Conservation (phyloP, 2,888 invertebrate genomes). For the Hydriomena furcata region DNA sequence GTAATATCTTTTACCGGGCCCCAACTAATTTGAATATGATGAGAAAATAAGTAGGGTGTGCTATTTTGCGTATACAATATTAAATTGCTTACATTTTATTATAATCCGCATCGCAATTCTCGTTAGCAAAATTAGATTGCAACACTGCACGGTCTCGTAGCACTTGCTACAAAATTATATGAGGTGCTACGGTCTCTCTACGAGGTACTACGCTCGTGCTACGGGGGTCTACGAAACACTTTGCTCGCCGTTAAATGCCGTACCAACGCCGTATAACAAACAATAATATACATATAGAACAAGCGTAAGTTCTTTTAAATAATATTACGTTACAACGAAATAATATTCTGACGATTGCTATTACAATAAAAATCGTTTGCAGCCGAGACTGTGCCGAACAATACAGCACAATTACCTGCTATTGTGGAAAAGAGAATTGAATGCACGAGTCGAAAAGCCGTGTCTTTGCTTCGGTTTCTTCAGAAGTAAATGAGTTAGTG, state of each 20-base stretch:
- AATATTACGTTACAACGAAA: no score
- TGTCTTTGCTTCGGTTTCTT: no score
- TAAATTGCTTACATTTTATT: neutral
- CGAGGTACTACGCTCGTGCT: slow-evolving; percentile 8
- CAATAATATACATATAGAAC: no score
- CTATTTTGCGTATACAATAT: neutral
- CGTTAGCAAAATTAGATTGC: neutral
- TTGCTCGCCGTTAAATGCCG: neutral
- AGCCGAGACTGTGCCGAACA: no score
- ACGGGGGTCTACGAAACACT: slow-evolving; percentile 8
- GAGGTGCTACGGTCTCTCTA: slow-evolving; percentile 14
- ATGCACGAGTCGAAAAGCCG: no score
- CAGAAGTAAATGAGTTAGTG: no score
- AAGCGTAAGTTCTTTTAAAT: neutral
- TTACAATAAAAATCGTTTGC: no score
- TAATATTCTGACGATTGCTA: no score
- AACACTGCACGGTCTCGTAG: slow-evolving; percentile 1
- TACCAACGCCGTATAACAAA: no score
- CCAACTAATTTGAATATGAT: slow-evolving; percentile 2
- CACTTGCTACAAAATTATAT: slow-evolving; percentile 1
- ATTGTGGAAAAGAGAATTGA: no score
- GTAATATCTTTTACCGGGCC: neutral
- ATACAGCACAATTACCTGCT: neutral
- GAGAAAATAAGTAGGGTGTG: slow-evolving; percentile 7
- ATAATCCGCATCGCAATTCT: neutral